Percentiles rank a stretch among this genome's conserved stretches.
phyloP scores from a whole-genome alignment of 2,113 vertebrate species.

The Garra rufa region DNA sequence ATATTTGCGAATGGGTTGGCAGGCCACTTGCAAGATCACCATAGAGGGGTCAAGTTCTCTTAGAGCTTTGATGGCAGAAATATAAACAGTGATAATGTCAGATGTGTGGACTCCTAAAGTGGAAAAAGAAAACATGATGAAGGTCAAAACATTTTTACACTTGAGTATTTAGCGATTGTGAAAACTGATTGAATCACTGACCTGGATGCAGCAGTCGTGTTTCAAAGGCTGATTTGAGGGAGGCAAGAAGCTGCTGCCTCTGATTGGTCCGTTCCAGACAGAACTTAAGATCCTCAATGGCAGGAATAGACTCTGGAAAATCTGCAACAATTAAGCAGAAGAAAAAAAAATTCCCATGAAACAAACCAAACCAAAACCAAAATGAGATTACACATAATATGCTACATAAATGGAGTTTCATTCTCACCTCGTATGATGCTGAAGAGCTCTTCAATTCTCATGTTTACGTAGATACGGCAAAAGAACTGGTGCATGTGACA shows the following conservation, averaged over 20 bases:
- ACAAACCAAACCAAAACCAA: too few species aligned
- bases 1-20: slow-evolving; percentile 95
- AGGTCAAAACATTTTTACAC: background rate
- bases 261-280: slow-evolving; percentile 95
- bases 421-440: slow-evolving; percentile 91
- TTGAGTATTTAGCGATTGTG: background rate
- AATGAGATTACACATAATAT: background rate
- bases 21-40: slow-evolving; percentile 96
- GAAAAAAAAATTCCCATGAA: background rate
- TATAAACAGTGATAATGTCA: slow-evolving; percentile 96
- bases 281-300: slow-evolving; percentile 94
- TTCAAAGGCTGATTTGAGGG: slow-evolving; percentile 90
- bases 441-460: slow-evolving; percentile 97
- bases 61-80: slow-evolving; percentile 96
- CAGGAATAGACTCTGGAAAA: slow-evolving; percentile 95
- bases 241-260: slow-evolving; percentile 91
- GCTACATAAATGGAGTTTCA: background rate
- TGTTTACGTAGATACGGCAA: slow-evolving; percentile 92
- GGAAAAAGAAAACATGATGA: background rate
- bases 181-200: slow-evolving; percentile 57
- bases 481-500: slow-evolving; percentile 96
- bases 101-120: slow-evolving; percentile 90
- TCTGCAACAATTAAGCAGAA: slow-evolving; percentile 71
- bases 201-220: slow-evolving; percentile 94
- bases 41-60: slow-evolving; percentile 94